Conservation (phyloP, 2,797 vertebrate genomes). For the Cephalopachus bancanus region DNA sequence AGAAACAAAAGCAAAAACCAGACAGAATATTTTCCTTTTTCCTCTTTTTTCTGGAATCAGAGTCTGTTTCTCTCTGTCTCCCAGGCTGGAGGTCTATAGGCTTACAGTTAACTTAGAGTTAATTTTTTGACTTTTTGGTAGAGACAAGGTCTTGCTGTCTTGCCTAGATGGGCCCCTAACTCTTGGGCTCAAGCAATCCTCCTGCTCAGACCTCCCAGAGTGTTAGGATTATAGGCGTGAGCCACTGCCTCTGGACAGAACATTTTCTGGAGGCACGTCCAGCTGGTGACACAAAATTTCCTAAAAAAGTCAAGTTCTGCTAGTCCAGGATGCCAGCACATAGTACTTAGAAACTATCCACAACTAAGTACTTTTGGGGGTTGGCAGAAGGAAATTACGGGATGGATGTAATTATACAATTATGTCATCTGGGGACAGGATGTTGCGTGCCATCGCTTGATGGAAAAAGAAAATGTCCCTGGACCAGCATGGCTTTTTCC, state of each 20-base stretch:
- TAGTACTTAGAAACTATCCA: constrained; percentile 18
- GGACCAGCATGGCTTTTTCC: constrained; percentile 73
- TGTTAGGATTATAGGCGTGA: too few species aligned
- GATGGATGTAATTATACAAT: constrained; percentile 72
- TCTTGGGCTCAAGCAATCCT: too few species aligned
- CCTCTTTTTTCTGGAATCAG: too few species aligned
- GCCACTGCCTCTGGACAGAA: background rate
- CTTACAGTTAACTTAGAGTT: too few species aligned
- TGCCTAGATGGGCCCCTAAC: too few species aligned
- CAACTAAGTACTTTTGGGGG: background rate
- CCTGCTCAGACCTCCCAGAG: too few species aligned
- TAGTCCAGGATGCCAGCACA: background rate
- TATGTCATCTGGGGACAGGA: constrained; percentile 74
- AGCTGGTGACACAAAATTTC: background rate
- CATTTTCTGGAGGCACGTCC: background rate
- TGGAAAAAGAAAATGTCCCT: constrained; percentile 75
- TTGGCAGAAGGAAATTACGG: background rate
- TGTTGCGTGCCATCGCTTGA: constrained; percentile 56
- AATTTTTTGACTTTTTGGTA: too few species aligned
- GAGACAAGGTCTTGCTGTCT: too few species aligned
- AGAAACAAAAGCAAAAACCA: background rate
- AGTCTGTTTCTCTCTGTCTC: too few species aligned
- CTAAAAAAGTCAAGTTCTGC: background rate
- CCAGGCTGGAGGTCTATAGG: too few species aligned
- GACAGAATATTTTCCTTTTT: too few species aligned